These are phyloP conservation scores for Fregetta grallaria DNA, from an alignment of 2,113 vertebrate genomes.

Conservation along the genomic window DNA sequence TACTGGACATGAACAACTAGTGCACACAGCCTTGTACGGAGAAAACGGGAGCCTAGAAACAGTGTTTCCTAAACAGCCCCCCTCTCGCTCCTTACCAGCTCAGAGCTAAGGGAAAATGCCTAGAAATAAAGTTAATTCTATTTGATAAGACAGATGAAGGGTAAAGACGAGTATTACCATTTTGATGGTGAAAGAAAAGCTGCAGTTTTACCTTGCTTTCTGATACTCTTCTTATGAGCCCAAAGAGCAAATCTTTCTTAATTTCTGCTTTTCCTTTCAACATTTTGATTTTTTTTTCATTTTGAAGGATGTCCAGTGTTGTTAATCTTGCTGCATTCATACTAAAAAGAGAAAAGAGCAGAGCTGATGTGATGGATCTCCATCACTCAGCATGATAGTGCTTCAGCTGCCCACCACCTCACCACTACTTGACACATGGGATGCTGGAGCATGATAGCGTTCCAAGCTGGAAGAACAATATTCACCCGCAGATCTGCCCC, in stretches of 20 bases:
- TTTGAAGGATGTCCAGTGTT: background rate
- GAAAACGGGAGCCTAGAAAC: background rate
- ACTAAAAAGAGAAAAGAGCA: background rate
- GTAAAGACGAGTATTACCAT: background rate
- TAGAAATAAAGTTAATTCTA: background rate
- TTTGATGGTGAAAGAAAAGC: background rate
- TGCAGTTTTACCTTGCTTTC: background rate
- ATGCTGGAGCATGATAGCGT: background rate
- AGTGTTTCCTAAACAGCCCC: background rate
- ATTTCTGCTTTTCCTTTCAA: background rate
- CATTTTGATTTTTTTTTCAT: background rate
- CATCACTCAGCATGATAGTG: background rate
- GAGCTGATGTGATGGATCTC: background rate
- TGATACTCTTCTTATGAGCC: no score
- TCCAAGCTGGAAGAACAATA: background rate
- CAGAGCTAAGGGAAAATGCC: background rate
- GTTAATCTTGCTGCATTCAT: background rate
- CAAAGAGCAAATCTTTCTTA: background rate
- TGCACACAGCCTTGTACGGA: background rate
- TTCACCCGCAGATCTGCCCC: background rate
- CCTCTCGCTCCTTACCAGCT: background rate
- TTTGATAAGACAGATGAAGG: background rate
- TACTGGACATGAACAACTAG: background rate
- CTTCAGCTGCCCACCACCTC: background rate
- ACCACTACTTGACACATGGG: background rate